These are phyloP conservation scores for Pedicia rivosa DNA, from an alignment of 2,888 invertebrate species.

Conservation along the genomic window DNA sequence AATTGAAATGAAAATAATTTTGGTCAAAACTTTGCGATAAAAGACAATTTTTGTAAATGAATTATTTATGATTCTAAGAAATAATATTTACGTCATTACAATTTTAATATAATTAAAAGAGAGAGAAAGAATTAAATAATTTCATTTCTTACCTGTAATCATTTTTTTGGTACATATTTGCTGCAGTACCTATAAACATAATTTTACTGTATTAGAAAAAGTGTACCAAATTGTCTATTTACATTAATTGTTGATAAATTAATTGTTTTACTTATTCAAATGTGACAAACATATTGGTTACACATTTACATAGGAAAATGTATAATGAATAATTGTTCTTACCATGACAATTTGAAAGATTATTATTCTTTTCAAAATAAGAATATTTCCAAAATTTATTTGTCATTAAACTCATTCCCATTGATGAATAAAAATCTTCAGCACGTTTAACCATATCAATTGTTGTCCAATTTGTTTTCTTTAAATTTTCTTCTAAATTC, in stretches of 20 bases:
- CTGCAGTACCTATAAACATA: no score
- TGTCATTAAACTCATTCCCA: conserved; percentile 45
- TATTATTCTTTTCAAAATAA: conserved; percentile 28
- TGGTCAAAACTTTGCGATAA: no score
- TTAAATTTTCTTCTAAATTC: conserved; percentile 36
- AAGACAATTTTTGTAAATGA: not conserved
- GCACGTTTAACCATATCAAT: conserved; percentile 42
- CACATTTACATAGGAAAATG: no score
- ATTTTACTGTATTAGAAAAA: no score
- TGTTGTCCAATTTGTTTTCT: conserved; percentile 37
- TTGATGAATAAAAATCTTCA: conserved; percentile 50
- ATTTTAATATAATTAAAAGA: no score
- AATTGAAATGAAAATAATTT: conserved; percentile 18
- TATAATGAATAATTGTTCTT: no score
- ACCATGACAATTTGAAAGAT: conserved; percentile 46
- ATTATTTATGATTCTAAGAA: not conserved
- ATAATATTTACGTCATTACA: no score
- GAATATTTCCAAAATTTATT: conserved; percentile 45
- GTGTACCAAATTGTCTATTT: no score
- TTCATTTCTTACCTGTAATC: conserved; percentile 42
- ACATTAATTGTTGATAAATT: no score
- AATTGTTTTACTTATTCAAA: no score
- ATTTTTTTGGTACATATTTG: conserved; percentile 46
- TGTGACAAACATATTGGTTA: no score
- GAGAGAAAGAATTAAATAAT: not conserved